phyloP scores from a whole-genome alignment of 2,888 invertebrate genomes.

The Leptothorax acervorum region DNA sequence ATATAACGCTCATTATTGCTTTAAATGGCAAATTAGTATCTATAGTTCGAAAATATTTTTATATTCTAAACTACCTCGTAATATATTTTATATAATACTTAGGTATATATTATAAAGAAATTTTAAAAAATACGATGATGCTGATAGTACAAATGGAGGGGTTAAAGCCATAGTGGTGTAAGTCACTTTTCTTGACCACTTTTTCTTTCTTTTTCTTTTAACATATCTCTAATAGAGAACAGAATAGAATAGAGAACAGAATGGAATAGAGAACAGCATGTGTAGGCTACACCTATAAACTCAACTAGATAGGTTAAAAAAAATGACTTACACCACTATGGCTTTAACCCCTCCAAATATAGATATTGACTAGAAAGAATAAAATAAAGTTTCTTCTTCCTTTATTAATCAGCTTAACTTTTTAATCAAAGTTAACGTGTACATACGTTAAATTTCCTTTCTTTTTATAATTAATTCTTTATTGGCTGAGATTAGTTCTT shows the following conservation, averaged over 20 bases:
- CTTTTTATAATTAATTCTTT: neutral
- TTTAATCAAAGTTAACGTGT: neutral
- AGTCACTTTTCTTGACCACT: too few species aligned
- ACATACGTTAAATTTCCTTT: neutral
- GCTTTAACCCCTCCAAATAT: too few species aligned
- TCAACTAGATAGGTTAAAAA: too few species aligned
- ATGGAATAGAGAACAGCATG: too few species aligned
- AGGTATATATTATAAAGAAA: neutral
- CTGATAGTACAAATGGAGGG: neutral
- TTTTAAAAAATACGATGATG: neutral
- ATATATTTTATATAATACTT: too few species aligned
- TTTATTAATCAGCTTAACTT: neutral
- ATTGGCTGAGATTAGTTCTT: neutral
- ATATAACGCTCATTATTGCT: neutral
- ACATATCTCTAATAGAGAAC: too few species aligned
- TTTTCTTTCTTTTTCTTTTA: too few species aligned
- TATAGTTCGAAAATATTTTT: neutral
- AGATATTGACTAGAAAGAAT: too few species aligned
- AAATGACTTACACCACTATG: too few species aligned
- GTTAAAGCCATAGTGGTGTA: too few species aligned
- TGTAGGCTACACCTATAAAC: too few species aligned
- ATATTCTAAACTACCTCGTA: neutral
- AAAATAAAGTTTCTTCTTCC: neutral
- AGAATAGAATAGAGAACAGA: too few species aligned
- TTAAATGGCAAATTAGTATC: neutral